These are phyloP conservation scores for Malurus cyaneus DNA, from an alignment of 2,113 vertebrate genomes.

Conservation along the genomic window DNA sequence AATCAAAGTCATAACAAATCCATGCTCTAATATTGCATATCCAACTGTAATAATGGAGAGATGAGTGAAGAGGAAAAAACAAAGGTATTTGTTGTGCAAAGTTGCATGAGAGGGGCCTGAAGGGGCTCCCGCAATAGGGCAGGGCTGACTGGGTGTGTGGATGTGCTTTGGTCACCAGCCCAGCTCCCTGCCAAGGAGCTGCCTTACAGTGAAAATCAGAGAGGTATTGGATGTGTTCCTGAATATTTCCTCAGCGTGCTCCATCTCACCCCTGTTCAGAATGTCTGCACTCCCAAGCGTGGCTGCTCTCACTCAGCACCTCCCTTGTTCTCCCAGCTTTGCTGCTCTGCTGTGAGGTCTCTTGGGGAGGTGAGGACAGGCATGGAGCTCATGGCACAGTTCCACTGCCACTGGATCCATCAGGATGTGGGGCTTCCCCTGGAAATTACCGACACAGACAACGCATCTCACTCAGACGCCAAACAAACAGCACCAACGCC, in stretches of 20 bases:
- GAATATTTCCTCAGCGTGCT: neutral
- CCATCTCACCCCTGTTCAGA: neutral
- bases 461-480: neutral
- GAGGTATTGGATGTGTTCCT: neutral
- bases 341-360: rapidly evolving
- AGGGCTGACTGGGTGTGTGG: neutral
- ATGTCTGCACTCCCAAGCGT: neutral
- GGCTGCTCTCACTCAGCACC: neutral
- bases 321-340: neutral
- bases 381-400: rapidly evolving
- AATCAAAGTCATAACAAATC: neutral
- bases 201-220: no score
- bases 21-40: neutral
- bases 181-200: neutral
- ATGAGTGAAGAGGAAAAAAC: neutral
- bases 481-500: neutral
- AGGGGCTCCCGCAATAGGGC: neutral
- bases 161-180: neutral
- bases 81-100: neutral
- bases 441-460: neutral
- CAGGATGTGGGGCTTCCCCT: neutral
- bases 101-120: neutral
- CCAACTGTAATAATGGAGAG: neutral
- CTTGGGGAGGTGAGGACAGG: neutral
- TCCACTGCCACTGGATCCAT: neutral